Evolutionary conservation across 2,797 vertebrate species (phyloP).

Genomic region (Petrocephalus sullivani): DNA sequence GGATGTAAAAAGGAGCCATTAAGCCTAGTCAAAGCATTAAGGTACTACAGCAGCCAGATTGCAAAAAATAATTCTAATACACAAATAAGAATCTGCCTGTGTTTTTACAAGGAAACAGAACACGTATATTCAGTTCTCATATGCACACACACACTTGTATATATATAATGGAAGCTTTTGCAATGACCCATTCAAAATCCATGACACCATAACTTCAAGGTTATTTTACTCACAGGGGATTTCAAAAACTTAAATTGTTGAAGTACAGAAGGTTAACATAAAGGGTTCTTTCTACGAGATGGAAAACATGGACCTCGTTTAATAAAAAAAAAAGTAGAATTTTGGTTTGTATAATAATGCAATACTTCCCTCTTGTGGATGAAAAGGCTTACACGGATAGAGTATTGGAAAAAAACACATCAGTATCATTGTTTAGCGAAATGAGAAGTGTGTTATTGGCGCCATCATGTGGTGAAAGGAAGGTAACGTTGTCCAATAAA

Average conservation of each 20-base stretch:
- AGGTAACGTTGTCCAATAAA: not conserved
- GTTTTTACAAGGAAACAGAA: not conserved
- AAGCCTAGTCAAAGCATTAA: not conserved
- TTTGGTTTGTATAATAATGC: constrained; percentile 1
- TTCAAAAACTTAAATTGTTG: constrained; percentile 32
- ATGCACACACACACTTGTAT: constrained; percentile 26
- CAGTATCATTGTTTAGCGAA: not conserved
- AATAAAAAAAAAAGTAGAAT: not conserved
- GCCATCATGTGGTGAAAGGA: constrained; percentile 5
- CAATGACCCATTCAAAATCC: not conserved
- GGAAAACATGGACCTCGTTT: constrained; percentile 18
- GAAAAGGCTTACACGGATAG: not conserved
- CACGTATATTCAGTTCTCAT: not conserved
- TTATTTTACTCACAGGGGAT: constrained; percentile 22
- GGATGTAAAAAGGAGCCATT: not conserved
- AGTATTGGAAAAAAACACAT: not conserved
- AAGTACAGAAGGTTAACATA: constrained; percentile 32
- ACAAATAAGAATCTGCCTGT: not conserved
- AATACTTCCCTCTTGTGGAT: constrained; percentile 26
- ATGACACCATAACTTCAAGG: constrained; percentile 11
- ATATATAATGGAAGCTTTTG: constrained; percentile 31
- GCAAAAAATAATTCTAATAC: constrained; percentile 14
- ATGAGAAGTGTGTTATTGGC: constrained; percentile 14
- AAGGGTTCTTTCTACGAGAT: constrained; percentile 21
- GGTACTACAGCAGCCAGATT: constrained; percentile 20